Conservation (phyloP, 2,888 invertebrate species). For the Acanthoscelides obtectus region DNA sequence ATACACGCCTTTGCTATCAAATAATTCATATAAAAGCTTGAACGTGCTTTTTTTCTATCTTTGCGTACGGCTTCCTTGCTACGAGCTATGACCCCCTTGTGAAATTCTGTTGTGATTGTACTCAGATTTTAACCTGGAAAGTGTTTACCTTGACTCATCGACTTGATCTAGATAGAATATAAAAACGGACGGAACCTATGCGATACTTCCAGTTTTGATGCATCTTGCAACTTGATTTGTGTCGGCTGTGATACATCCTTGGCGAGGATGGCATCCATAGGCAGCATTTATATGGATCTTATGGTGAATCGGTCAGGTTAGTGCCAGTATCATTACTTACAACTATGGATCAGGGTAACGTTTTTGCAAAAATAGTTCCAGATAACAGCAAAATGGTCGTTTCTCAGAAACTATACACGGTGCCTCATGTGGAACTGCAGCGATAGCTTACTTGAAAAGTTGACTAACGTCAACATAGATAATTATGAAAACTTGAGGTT, state of each 20-base stretch:
- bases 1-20: neutral
- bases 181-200: neutral
- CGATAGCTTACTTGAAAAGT: too few relatives aligned
- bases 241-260: neutral
- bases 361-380: too few relatives aligned
- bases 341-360: too few relatives aligned
- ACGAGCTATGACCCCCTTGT: neutral
- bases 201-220: neutral
- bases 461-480: too few relatives aligned
- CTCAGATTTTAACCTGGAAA: neutral
- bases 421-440: too few relatives aligned
- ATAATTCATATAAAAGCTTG: neutral
- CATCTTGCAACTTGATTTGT: neutral
- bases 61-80: neutral
- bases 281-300: constrained; percentile 5
- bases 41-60: neutral
- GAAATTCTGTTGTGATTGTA: neutral
- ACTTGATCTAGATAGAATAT: neutral
- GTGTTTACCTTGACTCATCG: neutral
- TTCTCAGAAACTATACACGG: too few relatives aligned
- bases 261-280: constrained; percentile 6
- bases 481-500: too few relatives aligned
- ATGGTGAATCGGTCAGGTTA: constrained; percentile 7
- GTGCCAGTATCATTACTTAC: neutral
- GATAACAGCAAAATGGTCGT: too few relatives aligned